Evolutionary conservation across 1,140 invertebrate genomes (phyloP).

Genomic region (Aphis craccivora): DNA sequence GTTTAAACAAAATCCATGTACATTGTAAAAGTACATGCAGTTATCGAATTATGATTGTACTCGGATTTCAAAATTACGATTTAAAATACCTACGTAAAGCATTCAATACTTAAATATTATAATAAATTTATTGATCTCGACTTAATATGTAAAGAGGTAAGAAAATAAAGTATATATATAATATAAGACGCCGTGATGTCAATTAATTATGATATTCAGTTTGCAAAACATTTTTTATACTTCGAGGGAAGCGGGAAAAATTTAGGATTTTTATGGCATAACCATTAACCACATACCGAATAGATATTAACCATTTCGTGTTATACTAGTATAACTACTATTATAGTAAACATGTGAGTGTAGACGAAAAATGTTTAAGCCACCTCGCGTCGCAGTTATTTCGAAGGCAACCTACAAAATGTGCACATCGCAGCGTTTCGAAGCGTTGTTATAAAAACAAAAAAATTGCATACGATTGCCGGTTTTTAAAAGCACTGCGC

Average conservation of each 20-base stretch:
- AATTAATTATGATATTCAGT: no score
- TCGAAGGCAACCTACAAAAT: not conserved
- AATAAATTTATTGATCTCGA: not conserved
- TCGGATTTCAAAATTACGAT: not conserved
- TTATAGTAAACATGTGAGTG: not conserved
- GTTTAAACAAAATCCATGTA: not conserved
- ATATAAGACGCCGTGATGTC: not conserved
- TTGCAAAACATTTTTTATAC: not conserved
- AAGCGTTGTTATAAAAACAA: not conserved
- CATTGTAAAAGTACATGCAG: not conserved
- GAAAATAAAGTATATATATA: no score
- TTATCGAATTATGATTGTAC: not conserved
- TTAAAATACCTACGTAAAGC: not conserved
- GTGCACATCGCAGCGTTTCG: not conserved
- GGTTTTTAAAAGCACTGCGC: not conserved
- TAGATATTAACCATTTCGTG: not conserved
- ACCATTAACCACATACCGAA: not conserved
- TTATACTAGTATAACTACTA: not conserved
- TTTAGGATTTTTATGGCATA: not conserved
- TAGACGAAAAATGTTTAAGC: not conserved
- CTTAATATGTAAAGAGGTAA: not conserved
- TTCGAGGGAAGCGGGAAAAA: not conserved
- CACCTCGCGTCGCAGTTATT: not conserved
- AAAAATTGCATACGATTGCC: not conserved
- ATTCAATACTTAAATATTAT: not conserved